Evolutionary conservation across 2,888 invertebrate genomes (phyloP).

Genomic region (Operophtera brumata): DNA sequence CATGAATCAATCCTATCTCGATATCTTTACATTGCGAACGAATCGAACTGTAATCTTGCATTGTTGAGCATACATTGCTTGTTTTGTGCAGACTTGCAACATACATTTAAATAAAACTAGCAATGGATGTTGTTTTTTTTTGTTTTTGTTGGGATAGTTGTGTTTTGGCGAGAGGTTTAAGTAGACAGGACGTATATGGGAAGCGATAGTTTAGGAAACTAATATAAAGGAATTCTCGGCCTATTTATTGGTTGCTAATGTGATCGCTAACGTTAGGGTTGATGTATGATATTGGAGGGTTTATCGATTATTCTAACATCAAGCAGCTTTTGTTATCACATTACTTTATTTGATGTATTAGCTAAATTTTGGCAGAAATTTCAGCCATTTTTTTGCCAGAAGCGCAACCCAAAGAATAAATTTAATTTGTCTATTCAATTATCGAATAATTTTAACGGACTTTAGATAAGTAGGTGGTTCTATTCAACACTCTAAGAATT

Average conservation of each 20-base stretch:
- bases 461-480: too few species aligned
- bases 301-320: conserved; percentile 7
- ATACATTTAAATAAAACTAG: conserved; percentile 24
- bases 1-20: conserved; percentile 75
- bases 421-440: conserved; percentile 3
- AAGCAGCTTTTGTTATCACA: background rate
- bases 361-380: background rate
- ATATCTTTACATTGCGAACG: conserved; percentile 52
- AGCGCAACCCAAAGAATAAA: background rate
- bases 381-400: background rate
- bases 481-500: too few species aligned
- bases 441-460: too few species aligned
- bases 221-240: conserved; percentile 59
- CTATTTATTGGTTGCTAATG: conserved; percentile 59
- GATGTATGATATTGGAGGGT: conserved; percentile 23
- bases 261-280: conserved; percentile 26
- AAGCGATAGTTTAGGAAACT: conserved; percentile 59
- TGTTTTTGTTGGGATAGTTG: conserved; percentile 10
- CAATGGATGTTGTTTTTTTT: conserved; percentile 37
- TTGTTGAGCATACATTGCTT: conserved; percentile 42
- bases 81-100: conserved; percentile 29
- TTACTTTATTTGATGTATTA: background rate
- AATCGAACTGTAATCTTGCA: conserved; percentile 40
- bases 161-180: conserved; percentile 33
- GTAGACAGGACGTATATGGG: conserved; percentile 43